Evolutionary conservation across 2,113 vertebrate genomes (phyloP), one percentile per base, ranked within the genome.

Genomic region (Anas platyrhynchos): DNA sequence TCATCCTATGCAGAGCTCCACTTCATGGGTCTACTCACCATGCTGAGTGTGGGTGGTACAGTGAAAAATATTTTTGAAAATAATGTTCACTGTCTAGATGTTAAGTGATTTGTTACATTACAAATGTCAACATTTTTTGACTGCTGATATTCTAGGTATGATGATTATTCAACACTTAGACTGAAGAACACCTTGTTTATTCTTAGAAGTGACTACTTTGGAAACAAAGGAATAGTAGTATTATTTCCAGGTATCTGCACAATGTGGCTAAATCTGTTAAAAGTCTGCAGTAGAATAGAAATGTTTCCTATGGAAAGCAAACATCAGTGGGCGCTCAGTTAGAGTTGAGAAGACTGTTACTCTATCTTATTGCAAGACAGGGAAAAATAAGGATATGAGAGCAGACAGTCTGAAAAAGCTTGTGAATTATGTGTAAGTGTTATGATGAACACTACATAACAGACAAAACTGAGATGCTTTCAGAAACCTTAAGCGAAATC

Each of bases 331-430:
- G 31, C 29, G 56, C 56, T 32, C 56, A 58, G 55, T 32, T 13
- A 38, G 20, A 55, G 38, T 3, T 87, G 43, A 62, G 44, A 73
- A 62, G 54, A 36, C 52, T 71, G 8, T 15, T 67, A 29, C 3
- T 34, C 72, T 72, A 8, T 29, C 13, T 77, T 71, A 31, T 7
- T 27, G 68, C 74, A 46, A 61, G 14, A 67, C 41, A 59, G 21
- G 61, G 41, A 54, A 72, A 94, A 89, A 86, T 34, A 65, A 80
- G 71, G 58, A 74, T 11, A 18, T 61, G 38, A 46, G 38, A 93
- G 66, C 63, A 74, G 43, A 63, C 26, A 78, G 34, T 32, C 68
- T 71, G 83, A 36, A 67, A 78, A 88, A 71, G 26, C 61, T 72
- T 58, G 26, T 44, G 67, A 67, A 59, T 82, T 23, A 29, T 44